A percentile compares a stretch with the other conserved stretches of the same genome.
Evolutionary conservation across 1,140 invertebrate species (phyloP).

Genomic region (Drosophila parabipectinata): DNA sequence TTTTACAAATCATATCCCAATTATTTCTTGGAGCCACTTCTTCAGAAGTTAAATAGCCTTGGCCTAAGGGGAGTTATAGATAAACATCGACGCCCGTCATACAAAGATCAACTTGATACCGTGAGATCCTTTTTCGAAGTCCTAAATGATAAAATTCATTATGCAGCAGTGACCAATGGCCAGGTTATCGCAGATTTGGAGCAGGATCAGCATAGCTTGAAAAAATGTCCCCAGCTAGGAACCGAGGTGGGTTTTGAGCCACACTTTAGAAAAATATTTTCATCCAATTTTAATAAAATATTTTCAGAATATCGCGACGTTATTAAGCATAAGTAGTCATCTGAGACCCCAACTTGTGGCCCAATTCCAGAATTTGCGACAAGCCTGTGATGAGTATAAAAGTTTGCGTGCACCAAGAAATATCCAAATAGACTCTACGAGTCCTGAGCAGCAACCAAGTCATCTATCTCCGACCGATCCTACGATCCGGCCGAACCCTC

Average conservation of each 20-base stretch:
- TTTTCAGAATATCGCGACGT: neutral
- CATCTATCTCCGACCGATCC: too few species aligned
- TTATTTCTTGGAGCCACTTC: neutral
- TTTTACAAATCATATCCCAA: neutral
- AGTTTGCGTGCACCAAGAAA: neutral
- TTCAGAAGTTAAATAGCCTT: neutral
- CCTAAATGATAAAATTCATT: neutral
- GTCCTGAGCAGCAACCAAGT: too few species aligned
- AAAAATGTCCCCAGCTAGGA: neutral
- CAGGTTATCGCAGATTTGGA: neutral
- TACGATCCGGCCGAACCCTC: too few species aligned
- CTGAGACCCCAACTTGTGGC: neutral
- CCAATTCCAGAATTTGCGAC: neutral
- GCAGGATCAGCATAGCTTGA: neutral
- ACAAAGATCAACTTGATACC: neutral
- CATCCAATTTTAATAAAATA: too few species aligned
- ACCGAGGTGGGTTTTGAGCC: neutral
- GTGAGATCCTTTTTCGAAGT: neutral
- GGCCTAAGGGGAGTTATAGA: neutral
- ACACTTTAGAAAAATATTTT: too few species aligned
- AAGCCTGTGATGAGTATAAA: neutral
- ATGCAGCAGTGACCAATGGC: neutral
- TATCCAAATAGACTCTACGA: too few species aligned
- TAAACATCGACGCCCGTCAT: neutral
- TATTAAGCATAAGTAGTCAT: neutral